These are phyloP conservation scores for Antheraea assamensis DNA, from an alignment of 2,888 invertebrate species.

Conservation along the genomic window DNA sequence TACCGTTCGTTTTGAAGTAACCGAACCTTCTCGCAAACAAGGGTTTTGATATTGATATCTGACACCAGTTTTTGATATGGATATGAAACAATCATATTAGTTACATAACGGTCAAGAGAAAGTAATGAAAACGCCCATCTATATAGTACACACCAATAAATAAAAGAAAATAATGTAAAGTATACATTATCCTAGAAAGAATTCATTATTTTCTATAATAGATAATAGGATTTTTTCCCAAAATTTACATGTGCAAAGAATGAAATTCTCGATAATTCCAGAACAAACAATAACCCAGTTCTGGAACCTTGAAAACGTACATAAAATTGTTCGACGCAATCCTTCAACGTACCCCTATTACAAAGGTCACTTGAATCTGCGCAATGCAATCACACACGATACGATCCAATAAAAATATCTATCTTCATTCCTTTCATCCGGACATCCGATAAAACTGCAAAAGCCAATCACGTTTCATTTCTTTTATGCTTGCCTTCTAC, in stretches of 20 bases:
- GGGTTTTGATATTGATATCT: no score
- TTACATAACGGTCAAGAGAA: no score
- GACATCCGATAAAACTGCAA: not conserved
- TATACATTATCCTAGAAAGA: not conserved
- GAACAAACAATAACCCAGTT: not conserved
- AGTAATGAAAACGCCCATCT: no score
- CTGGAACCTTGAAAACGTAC: not conserved
- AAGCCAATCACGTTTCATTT: not conserved
- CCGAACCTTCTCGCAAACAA: no score
- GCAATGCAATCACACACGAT: constrained; percentile 1
- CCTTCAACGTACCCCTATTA: not conserved
- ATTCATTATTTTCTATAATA: not conserved
- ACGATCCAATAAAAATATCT: not conserved
- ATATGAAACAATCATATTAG: no score
- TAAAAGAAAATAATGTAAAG: no score
- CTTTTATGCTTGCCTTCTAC: not conserved
- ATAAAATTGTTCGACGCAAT: not conserved
- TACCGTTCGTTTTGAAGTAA: no score
- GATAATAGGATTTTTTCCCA: not conserved
- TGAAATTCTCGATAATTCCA: not conserved
- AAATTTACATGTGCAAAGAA: not conserved
- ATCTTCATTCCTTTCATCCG: not conserved
- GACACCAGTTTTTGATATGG: no score
- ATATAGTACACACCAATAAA: no score
- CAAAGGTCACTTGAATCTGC: not conserved